A percentile compares a stretch with the other conserved stretches of the same genome.
phyloP scores from a whole-genome alignment of 2,113 vertebrate genomes.

The Cyanoderma ruficeps region DNA sequence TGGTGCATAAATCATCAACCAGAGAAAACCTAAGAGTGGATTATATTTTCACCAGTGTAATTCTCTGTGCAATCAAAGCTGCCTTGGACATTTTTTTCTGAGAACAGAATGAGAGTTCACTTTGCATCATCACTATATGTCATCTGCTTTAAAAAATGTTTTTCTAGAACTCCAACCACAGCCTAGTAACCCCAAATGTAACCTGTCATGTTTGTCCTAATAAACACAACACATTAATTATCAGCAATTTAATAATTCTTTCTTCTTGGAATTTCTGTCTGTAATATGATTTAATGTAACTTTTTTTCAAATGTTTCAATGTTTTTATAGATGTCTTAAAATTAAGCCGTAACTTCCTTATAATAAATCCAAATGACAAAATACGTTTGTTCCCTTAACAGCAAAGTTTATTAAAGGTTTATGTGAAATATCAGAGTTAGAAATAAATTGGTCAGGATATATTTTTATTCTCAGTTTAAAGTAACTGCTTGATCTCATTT shows the following conservation, averaged over 20 bases:
- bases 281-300: slow-evolving; percentile 27
- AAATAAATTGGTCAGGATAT: background rate
- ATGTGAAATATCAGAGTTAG: slow-evolving; percentile 10
- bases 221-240: background rate
- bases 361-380: slow-evolving; percentile 32
- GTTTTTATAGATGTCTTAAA: background rate
- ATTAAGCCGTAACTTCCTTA: background rate
- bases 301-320: background rate
- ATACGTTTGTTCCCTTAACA: background rate
- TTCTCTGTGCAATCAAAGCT: background rate
- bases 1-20: background rate
- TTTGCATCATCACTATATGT: background rate
- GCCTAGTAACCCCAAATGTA: background rate
- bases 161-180: background rate
- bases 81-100: background rate
- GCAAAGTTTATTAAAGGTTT: background rate
- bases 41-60: background rate
- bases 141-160: background rate
- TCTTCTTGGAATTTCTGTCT: slow-evolving; percentile 30
- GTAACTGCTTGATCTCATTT: slow-evolving; percentile 9
- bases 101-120: background rate
- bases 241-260: slow-evolving; percentile 10
- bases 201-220: background rate
- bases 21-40: background rate
- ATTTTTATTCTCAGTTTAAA: slow-evolving; percentile 41